Conservation (phyloP, 2,113 vertebrate species). For the Leucopsar rothschildi region DNA sequence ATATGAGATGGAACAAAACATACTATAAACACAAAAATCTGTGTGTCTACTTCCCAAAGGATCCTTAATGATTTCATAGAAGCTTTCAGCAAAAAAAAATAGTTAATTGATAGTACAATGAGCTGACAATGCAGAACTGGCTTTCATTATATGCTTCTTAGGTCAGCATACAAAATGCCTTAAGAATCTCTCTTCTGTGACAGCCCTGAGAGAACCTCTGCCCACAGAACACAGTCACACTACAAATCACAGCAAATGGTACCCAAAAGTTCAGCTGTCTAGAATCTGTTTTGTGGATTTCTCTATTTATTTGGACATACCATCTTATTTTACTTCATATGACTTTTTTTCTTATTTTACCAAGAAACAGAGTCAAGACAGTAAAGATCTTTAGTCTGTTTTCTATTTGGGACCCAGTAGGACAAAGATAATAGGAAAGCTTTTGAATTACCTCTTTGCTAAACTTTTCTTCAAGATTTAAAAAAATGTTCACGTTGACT, state of each 20-base stretch:
- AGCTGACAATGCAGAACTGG: background rate
- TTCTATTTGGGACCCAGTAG: background rate
- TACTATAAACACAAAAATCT: constrained; percentile 19
- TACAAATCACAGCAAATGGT: background rate
- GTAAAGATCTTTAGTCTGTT: background rate
- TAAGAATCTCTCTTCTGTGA: background rate
- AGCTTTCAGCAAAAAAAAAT: background rate
- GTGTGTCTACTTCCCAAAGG: background rate
- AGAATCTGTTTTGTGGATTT: background rate
- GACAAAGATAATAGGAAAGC: background rate
- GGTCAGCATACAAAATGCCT: background rate
- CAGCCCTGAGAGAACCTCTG: background rate
- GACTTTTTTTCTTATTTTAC: background rate
- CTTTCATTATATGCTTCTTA: background rate
- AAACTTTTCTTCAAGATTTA: background rate
- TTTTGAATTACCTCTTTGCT: background rate
- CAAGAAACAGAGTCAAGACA: background rate
- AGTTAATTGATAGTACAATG: background rate
- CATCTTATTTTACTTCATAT: background rate
- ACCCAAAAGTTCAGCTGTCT: background rate
- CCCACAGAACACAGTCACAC: background rate
- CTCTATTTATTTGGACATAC: background rate
- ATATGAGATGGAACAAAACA: background rate
- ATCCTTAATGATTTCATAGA: background rate
- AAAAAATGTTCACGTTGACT: background rate